phyloP scores from a whole-genome alignment of 2,888 invertebrate genomes.

The Pachycephus smyrnensis region DNA sequence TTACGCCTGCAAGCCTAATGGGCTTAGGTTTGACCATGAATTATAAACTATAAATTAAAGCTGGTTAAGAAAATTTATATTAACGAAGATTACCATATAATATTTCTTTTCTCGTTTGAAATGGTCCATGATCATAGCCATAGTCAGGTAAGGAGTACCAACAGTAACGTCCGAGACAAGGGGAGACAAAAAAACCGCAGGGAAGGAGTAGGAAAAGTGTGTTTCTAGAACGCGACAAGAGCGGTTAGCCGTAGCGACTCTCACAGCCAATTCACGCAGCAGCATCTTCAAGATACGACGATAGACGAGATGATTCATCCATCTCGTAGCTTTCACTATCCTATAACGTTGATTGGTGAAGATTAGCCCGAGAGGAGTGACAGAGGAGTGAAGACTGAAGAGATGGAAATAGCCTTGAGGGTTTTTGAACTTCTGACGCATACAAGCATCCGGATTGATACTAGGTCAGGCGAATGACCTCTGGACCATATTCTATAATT shows the following conservation, averaged over 20 bases:
- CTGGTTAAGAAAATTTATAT: not conserved
- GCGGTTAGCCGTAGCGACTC: no score
- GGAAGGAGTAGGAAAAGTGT: conserved; percentile 34
- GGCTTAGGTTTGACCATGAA: not conserved
- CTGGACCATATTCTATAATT: not conserved
- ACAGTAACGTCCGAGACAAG: not conserved
- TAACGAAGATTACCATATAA: not conserved
- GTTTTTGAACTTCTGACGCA: not conserved
- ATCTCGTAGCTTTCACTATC: conserved; percentile 2
- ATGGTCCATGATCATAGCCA: not conserved
- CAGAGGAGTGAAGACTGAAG: not conserved
- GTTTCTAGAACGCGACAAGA: conserved; percentile 35
- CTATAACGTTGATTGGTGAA: not conserved
- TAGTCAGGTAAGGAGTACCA: not conserved
- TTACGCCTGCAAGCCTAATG: not conserved
- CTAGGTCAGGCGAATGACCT: not conserved
- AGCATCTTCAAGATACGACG: not conserved
- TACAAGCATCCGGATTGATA: not conserved
- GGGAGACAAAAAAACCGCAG: not conserved
- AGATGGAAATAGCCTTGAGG: not conserved
- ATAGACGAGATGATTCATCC: not conserved
- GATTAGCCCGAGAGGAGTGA: not conserved
- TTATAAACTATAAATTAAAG: not conserved
- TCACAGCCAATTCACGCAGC: not conserved
- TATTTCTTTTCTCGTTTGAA: not conserved